Base-by-base conservation (phyloP, 1,140 invertebrate genomes). In the Phortica variegata region DNA sequence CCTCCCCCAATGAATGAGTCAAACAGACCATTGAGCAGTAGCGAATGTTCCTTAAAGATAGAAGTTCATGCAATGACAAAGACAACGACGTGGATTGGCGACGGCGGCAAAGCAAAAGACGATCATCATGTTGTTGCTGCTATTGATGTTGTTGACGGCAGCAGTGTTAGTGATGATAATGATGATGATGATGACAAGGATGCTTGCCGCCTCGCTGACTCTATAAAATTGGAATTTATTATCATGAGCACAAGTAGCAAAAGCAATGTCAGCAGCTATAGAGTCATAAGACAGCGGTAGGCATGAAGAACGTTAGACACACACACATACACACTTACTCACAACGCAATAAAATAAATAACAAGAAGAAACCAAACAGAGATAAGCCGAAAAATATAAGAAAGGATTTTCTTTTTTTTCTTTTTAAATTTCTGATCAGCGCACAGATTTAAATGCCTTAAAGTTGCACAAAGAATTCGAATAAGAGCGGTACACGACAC, bases 211-310 rank as follows among this genome's bases (percentile, higher is more conserved):
- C 61, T 71, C 66, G 63, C 66, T 71, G 66, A 71, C 66, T 71
- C 71, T 68, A 71, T 71, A 71, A 71, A 71, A 71, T 71, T 71
- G 66, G 66, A 71, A 71, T 66, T 71, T 71, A 71, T 71, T 71
- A 71, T 68, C 66, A 62, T 66, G 60, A 43, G 46, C 39, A 46
- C 37, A 33, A 48, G 26, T n/a, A 41, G 43, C 26, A 36, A 18
- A 13, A 44, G 49, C n/a, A 43, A 20, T 4, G 36, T 29, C 43
- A 45, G 34, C 19, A 45, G 32, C 50, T 10, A 21, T 29, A 43
- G 42, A 44, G 46, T 34, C 10, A 36, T 10, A 26, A 47, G 17
- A 12, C 17, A 42, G 57, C 44, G 49, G 48, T 42, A 57, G 52
- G 31, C 31, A 31, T 34, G 32, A n/a, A 34, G 23, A n/a, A 45